These are phyloP conservation scores for Poeciliopsis retropinna DNA, from an alignment of 2,113 vertebrate species.

Conservation along the genomic window DNA sequence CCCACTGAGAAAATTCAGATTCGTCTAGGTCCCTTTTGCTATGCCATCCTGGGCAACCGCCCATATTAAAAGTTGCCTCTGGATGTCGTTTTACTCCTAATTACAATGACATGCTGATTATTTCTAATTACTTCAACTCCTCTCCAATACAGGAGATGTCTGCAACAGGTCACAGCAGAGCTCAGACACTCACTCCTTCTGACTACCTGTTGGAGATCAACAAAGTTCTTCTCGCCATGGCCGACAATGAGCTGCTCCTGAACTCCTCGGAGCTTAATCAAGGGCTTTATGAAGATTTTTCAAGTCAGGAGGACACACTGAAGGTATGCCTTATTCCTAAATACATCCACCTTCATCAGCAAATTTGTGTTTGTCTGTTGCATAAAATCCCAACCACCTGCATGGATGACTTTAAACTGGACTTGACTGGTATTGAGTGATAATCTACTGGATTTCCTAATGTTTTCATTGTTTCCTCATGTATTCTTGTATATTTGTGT, in stretches of 20 bases:
- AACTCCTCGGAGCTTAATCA: constrained; percentile 88
- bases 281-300: constrained; percentile 89
- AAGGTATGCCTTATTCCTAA: constrained; percentile 77
- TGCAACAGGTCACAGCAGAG: constrained; percentile 20
- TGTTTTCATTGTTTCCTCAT: not conserved
- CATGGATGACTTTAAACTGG: too few relatives aligned
- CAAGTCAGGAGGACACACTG: constrained; percentile 89
- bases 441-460: not conserved
- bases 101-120: not conserved
- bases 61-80: not conserved
- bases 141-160: constrained; percentile 52
- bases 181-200: constrained; percentile 72
- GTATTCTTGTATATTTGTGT: constrained; percentile 4
- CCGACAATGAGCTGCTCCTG: constrained; percentile 89
- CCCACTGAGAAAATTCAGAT: not conserved
- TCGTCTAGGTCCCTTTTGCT: not conserved
- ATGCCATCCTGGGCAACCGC: not conserved
- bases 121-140: not conserved
- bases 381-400: not conserved
- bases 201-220: constrained; percentile 92
- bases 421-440: too few relatives aligned
- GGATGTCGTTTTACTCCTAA: not conserved
- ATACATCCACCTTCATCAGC: not conserved
- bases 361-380: not conserved
- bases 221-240: constrained; percentile 88